Percentiles rank a stretch among this genome's conserved stretches.
Conservation (phyloP, 1,140 invertebrate genomes). For the Berghia stephanieae region DNA sequence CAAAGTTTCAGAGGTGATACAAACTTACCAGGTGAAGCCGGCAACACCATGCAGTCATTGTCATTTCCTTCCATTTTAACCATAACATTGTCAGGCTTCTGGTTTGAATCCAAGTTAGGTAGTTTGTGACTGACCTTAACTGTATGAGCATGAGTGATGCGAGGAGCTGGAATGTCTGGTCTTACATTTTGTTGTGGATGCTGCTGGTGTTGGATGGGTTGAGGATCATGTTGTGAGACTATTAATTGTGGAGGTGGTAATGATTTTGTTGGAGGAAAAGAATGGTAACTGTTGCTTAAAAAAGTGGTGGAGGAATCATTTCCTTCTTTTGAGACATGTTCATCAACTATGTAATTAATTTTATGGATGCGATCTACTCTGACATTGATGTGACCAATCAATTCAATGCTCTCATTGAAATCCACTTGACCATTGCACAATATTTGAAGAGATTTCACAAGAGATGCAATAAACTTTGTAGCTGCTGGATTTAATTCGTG, state of each 20-base stretch:
- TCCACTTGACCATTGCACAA: constrained; percentile 44
- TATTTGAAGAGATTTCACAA: constrained; percentile 42
- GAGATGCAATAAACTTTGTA: constrained; percentile 34
- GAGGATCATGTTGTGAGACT: too few species aligned
- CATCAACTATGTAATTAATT: constrained; percentile 43
- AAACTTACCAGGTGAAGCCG: constrained; percentile 27
- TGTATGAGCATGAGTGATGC: too few species aligned
- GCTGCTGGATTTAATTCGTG: constrained; percentile 30
- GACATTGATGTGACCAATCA: constrained; percentile 42
- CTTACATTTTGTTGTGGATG: too few species aligned
- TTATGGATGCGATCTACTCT: constrained; percentile 38
- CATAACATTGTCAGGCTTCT: too few species aligned
- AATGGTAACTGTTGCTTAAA: constrained; percentile 44
- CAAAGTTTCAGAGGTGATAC: neutral
- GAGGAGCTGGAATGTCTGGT: too few species aligned
- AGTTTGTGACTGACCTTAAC: too few species aligned
- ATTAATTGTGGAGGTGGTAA: too few species aligned
- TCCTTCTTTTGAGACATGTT: constrained; percentile 42
- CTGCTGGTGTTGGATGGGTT: too few species aligned
- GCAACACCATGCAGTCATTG: constrained; percentile 29
- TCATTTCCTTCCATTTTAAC: constrained; percentile 29
- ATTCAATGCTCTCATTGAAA: constrained; percentile 40
- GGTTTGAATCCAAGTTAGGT: too few species aligned
- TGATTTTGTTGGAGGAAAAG: constrained; percentile 31
- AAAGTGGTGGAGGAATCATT: constrained; percentile 36